These are phyloP conservation scores for Aphrophora alni DNA, from an alignment of 2,888 invertebrate genomes.

Conservation along the genomic window DNA sequence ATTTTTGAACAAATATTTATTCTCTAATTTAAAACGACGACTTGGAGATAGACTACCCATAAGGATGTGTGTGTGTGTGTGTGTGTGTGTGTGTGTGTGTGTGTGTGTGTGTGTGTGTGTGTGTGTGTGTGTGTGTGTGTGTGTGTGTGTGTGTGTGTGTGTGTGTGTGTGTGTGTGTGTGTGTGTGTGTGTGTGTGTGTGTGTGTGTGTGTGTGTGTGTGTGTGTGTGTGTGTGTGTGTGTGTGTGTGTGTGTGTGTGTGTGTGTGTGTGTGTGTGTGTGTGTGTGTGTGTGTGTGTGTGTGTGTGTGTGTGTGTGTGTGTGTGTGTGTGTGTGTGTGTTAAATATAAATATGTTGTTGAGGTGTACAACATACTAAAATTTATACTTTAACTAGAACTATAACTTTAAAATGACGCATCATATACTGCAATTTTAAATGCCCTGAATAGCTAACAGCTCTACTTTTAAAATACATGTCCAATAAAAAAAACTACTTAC, in stretches of 20 bases:
- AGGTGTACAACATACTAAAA: too few species aligned
- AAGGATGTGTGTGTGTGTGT: too few species aligned
- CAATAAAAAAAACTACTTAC: too few species aligned
- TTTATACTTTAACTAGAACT: too few species aligned
- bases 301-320: conserved; percentile 2
- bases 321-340: too few species aligned
- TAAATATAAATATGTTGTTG: too few species aligned
- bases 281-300: conserved; percentile 22
- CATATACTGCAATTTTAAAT: too few species aligned
- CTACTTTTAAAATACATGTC: too few species aligned
- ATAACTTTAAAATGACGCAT: too few species aligned
- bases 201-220: background rate
- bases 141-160: background rate
- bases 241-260: background rate
- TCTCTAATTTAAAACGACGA: too few species aligned
- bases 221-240: background rate
- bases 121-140: background rate
- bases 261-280: conserved; percentile 9
- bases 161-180: background rate
- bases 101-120: background rate
- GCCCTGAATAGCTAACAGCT: too few species aligned
- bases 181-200: background rate
- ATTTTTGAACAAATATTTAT: too few species aligned
- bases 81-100: background rate
- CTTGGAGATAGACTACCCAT: background rate